Evolutionary conservation across 2,113 vertebrate species (phyloP), one percentile per base, ranked within the genome.

Genomic region (Opisthocomus hoazin): DNA sequence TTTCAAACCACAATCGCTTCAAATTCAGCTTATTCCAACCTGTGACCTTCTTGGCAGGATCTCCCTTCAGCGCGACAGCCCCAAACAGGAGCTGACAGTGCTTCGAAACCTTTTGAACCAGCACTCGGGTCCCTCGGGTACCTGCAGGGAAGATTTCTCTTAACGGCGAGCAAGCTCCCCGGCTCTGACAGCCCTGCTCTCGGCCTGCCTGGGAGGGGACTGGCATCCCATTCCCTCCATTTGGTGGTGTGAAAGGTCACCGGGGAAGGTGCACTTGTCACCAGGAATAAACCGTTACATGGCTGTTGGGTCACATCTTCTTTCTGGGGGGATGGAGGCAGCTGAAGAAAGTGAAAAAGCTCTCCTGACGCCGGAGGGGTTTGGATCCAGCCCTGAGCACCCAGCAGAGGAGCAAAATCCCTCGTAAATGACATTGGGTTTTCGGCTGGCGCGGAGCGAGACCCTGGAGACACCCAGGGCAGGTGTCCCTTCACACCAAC

Each of bases 51-150:
- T 86, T 81, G 83, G 64, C 86, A 90, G 68, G 82, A 84, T 65
- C 51, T 75, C 39, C 83, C 90, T 87, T 94, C 90, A 94, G 64
- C 18, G 5, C 30, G 2, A 73, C 93, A 90, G 80, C 30, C 90
- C 92, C 83, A 87, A 94, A 97, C 83, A 90, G 88, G 90, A 96
- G 83, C 83, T 96, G 96, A 95, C 95, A 96, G 93, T 43, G 73
- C 81, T 89, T 39, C 3, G 5, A 63, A 87, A 92, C 93, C 96
- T 96, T 96, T 84, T 93, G 93, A 96, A 94, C 88, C 57, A 37
- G 73, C 71, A 15, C 92, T 79, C 27, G 3, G 69, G 77, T 94
- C 91, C 84, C 93, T 3, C n/a, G 87, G 81, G 89, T 76, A 80
- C 63, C 63, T 1, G 56, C 19, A 0, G 48, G 83, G 22, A 89